Evolutionary conservation across 2,888 invertebrate species (phyloP), one percentile per base, ranked within the genome.

Genomic region (Melipona beecheii): DNA sequence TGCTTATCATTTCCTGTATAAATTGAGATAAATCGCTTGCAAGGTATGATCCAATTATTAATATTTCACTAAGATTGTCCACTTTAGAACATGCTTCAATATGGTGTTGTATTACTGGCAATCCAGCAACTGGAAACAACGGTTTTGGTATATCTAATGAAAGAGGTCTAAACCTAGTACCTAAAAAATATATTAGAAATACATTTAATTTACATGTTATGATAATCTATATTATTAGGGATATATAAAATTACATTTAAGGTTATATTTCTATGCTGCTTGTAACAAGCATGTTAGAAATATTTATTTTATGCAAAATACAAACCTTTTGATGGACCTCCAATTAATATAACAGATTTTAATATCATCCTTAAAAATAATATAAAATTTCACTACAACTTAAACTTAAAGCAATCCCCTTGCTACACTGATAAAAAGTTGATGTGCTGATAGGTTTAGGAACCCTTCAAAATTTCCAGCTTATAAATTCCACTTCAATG

Each of bases 121-220:
- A 95, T 0, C 99, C 99, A 73, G 99, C 99, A 21, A 99, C 97
- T 0, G 99, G 99, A 94, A 99, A 99, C 24, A 99, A 94, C 0
- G 99, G 99, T 94, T 99, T 99, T 0, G 99, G 99, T n/a, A 98
- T 97, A 93, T 99, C 99, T 82, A 99, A 95, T 0, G 99, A 99
- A 4, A 99, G 95, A 0, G 99, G 99, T 0, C 99, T 97, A 95
- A 99, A 99, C 76, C 99, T 96, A 15, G 99, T 99, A 1, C 99
- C 99, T 99, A 94, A 24, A 60, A 95, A 94, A 88, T 62, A 77
- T 68, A 85, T 62, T 43, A 43, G 9, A 43, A 11, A 43, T 43
- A 43, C 1, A 36, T 31, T 68, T 6, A 60, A 69, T 36, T 27
- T 27, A 36, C 58, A 58, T 36, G 36, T 2, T 36, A 2, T n/a